Evolutionary conservation across 2,113 vertebrate species (phyloP).

Genomic region (Ramphastos sulfuratus): DNA sequence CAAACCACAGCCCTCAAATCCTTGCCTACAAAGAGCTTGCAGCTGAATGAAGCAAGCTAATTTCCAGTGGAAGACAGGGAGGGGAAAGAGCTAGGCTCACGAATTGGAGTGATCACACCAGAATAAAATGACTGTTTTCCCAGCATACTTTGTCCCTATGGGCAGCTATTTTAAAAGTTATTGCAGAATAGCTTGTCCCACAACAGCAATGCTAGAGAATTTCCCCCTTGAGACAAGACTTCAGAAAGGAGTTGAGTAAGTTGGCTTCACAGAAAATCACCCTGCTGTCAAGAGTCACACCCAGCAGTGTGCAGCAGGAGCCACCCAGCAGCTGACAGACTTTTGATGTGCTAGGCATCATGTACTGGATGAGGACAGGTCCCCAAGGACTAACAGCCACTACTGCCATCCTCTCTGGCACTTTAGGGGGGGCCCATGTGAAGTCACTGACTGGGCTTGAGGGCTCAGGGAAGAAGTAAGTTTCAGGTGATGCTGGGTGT

Average conservation of each 20-base stretch:
- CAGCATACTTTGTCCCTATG: background rate
- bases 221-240: background rate
- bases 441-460: background rate
- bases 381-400: background rate
- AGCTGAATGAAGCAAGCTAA: background rate
- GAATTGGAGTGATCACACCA: background rate
- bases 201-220: background rate
- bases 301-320: background rate
- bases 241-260: background rate
- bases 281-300: background rate
- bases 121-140: background rate
- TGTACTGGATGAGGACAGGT: background rate
- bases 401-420: background rate
- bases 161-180: conserved; percentile 2
- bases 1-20: accelerated
- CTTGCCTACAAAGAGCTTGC: background rate
- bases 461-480: background rate
- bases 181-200: conserved; percentile 15
- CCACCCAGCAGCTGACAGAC: background rate
- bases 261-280: background rate
- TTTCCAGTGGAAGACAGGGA: background rate
- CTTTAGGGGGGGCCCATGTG: accelerated
- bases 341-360: background rate
- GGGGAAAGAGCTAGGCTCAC: background rate
- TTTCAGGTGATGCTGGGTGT: background rate